Conservation (phyloP, 2,113 vertebrate genomes). For the Orthonyx spaldingii region DNA sequence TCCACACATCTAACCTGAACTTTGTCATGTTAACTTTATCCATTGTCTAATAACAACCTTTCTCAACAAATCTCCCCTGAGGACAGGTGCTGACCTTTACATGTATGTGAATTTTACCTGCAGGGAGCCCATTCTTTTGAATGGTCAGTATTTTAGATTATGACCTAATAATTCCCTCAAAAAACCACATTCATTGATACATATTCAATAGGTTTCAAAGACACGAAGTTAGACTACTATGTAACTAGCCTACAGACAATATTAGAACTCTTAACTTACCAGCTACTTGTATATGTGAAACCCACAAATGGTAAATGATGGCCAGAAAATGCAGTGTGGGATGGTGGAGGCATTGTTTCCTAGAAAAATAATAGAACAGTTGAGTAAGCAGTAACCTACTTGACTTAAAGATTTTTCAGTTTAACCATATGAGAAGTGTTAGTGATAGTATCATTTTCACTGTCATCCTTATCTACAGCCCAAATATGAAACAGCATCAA, state of each 20-base stretch:
- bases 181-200: not conserved
- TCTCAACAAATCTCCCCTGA: not conserved
- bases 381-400: not conserved
- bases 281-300: slow-evolving; percentile 97
- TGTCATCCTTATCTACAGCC: not conserved
- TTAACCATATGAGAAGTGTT: not conserved
- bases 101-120: not conserved
- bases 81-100: not conserved
- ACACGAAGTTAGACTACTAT: not conserved
- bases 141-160: not conserved
- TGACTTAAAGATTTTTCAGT: not conserved
- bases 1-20: not conserved
- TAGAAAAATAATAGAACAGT: slow-evolving; percentile 53
- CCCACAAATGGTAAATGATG: slow-evolving; percentile 97
- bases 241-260: not conserved
- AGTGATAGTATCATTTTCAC: not conserved
- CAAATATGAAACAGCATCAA: not conserved
- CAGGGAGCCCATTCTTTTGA: not conserved
- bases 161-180: not conserved
- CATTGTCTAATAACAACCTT: not conserved
- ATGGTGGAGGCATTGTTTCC: slow-evolving; percentile 97
- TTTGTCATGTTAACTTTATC: not conserved
- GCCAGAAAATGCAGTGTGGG: slow-evolving; percentile 95
- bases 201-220: not conserved
- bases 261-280: slow-evolving; percentile 77